phyloP scores from a whole-genome alignment of 2,113 vertebrate species.

The Sylvietta virens region DNA sequence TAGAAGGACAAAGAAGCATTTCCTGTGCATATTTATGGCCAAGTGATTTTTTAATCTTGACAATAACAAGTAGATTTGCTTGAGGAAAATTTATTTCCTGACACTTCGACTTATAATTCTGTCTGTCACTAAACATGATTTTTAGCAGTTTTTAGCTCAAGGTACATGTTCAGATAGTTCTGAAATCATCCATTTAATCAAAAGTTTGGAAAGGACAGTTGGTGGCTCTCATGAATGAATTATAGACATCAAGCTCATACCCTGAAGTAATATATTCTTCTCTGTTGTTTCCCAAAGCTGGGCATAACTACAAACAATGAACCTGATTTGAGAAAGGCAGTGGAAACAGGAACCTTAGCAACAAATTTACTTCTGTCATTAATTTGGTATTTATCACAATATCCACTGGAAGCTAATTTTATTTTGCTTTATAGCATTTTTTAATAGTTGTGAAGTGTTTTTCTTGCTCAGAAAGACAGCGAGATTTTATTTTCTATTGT shows the following conservation, averaged over 20 bases:
- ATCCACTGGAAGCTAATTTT: not conserved
- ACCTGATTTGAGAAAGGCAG: not conserved
- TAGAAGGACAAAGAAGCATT: not conserved
- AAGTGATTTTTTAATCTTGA: not conserved
- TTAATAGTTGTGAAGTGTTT: not conserved
- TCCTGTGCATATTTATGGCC: not conserved
- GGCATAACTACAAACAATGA: not conserved
- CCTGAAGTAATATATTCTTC: not conserved
- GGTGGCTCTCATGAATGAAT: not conserved
- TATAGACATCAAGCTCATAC: not conserved
- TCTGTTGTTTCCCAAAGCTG: not conserved
- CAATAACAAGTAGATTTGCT: not conserved
- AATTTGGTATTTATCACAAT: not conserved
- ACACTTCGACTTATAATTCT: not conserved
- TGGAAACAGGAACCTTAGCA: not conserved
- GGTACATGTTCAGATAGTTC: not conserved
- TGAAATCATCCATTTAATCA: not conserved
- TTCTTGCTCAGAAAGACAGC: constrained; percentile 12
- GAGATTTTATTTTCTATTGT: not conserved
- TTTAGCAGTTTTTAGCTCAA: not conserved
- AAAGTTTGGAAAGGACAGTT: not conserved
- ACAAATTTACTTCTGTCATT: not conserved
- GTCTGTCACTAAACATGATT: not conserved
- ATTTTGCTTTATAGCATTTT: not conserved
- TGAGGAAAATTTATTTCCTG: not conserved